Evolutionary conservation across 2,113 vertebrate species (phyloP).

Genomic region (Coturnix japonica): DNA sequence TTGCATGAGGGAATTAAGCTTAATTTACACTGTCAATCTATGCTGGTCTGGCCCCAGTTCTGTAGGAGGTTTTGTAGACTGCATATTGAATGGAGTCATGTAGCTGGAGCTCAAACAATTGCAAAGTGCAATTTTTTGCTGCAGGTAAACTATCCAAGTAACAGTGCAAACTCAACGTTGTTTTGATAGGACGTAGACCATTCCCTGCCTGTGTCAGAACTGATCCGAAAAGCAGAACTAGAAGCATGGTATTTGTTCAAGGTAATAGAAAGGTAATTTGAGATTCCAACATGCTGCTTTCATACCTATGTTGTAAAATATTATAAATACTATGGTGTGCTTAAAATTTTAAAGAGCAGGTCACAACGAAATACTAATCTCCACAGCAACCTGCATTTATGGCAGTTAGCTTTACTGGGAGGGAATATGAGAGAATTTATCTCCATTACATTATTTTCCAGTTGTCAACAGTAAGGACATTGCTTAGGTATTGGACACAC

Average conservation of each 20-base stretch:
- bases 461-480: not conserved
- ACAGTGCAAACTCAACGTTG: conserved; percentile 52
- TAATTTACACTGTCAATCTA: conserved; percentile 12
- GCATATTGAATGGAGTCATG: not conserved
- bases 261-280: conserved; percentile 23
- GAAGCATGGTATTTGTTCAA: conserved; percentile 53
- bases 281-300: conserved; percentile 49
- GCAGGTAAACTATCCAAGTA: conserved; percentile 55
- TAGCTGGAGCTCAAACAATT: conserved; percentile 55
- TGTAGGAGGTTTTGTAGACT: conserved; percentile 27
- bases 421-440: not conserved
- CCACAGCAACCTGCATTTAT: conserved; percentile 13
- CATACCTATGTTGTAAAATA: conserved; percentile 11
- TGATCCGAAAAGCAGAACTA: conserved; percentile 52
- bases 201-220: conserved; percentile 44
- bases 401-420: not conserved
- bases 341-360: not conserved
- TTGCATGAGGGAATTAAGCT: conserved; percentile 27
- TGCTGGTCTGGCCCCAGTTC: conserved; percentile 7
- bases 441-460: not conserved
- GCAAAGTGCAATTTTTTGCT: conserved; percentile 63
- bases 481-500: not conserved
- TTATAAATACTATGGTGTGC: not conserved
- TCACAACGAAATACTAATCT: not conserved
- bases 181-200: conserved; percentile 42